Conservation (phyloP, 2,888 invertebrate genomes). For the Lepeophtheirus nordmannii region DNA sequence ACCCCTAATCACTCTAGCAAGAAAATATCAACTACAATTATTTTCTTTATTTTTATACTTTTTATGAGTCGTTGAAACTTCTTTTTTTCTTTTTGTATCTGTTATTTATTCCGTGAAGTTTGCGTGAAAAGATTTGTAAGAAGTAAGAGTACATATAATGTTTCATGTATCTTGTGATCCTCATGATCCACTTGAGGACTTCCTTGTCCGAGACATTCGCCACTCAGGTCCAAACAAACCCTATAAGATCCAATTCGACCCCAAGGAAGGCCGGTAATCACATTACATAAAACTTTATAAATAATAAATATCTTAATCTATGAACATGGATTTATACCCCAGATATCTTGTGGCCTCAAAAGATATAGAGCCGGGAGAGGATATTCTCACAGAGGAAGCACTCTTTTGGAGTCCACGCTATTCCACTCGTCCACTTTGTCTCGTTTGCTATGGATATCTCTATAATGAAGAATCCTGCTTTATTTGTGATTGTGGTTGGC, state of each 20-base stretch:
- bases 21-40: too few species aligned
- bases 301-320: too few species aligned
- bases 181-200: neutral
- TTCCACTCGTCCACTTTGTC: constrained; percentile 10
- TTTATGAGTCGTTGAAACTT: too few species aligned
- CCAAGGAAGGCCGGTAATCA: neutral
- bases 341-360: constrained; percentile 12
- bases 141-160: neutral
- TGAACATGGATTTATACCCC: too few species aligned
- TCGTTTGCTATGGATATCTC: constrained; percentile 11
- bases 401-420: constrained; percentile 9
- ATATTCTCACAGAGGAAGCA: neutral
- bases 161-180: neutral
- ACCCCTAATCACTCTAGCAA: too few species aligned
- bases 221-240: neutral
- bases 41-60: too few species aligned
- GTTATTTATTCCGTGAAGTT: too few species aligned
- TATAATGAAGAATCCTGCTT: neutral
- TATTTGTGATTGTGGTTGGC: constrained; percentile 14
- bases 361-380: constrained; percentile 11
- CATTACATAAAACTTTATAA: too few species aligned
- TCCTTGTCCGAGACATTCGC: neutral
- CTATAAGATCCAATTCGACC: neutral
- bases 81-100: too few species aligned
- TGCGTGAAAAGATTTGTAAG: too few species aligned